phyloP scores from a whole-genome alignment of 2,113 vertebrate genomes.

The Hepsetus odoe region DNA sequence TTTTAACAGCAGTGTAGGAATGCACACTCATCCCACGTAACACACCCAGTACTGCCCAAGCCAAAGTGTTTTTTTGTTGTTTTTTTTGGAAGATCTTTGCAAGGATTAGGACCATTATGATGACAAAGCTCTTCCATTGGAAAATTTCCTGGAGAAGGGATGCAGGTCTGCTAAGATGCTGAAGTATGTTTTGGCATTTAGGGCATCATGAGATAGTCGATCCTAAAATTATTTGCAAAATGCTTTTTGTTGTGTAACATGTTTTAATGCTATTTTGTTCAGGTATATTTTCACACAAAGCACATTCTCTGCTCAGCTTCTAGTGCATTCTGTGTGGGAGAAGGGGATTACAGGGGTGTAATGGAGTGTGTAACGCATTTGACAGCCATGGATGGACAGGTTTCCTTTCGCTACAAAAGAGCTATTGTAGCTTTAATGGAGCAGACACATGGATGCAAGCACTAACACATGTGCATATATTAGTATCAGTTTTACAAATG shows the following conservation, averaged over 20 bases:
- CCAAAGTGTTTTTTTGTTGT: constrained; percentile 22
- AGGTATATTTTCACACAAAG: background rate
- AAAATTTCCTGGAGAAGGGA: background rate
- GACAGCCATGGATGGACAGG: constrained; percentile 41
- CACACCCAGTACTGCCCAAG: background rate
- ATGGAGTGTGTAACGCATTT: constrained; percentile 43
- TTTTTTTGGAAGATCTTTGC: constrained; percentile 47
- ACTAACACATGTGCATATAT: constrained; percentile 14
- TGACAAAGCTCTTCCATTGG: background rate
- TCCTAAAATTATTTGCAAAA: background rate
- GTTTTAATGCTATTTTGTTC: background rate
- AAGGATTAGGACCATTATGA: constrained; percentile 19
- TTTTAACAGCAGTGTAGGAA: too few species aligned
- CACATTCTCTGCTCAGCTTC: background rate
- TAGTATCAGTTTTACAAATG: background rate
- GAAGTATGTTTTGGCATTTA: background rate
- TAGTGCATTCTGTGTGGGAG: constrained; percentile 1
- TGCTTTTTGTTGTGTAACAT: constrained; percentile 1
- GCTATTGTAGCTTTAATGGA: constrained; percentile 43
- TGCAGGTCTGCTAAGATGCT: background rate
- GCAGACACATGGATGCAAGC: constrained; percentile 25
- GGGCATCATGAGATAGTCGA: background rate
- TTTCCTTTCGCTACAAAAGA: constrained; percentile 32
- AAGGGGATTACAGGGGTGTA: constrained; percentile 45
- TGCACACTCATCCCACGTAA: too few species aligned